Evolutionary conservation across 2,888 invertebrate species (phyloP).

Genomic region (Lasioglossum marginatum): DNA sequence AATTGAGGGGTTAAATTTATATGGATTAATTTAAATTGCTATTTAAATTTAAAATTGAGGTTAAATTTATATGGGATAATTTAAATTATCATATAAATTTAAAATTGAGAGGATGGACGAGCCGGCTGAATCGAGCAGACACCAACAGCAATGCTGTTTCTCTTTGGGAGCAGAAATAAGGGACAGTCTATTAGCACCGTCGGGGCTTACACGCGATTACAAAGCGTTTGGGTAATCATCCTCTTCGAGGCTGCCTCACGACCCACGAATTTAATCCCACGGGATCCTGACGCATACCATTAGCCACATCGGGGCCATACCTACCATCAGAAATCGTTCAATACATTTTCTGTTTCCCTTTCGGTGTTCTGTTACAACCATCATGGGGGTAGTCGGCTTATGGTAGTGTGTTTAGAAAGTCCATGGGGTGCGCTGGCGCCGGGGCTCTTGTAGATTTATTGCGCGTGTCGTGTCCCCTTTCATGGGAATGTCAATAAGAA

Average conservation of each 20-base stretch:
- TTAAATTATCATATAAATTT: too few species aligned
- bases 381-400: constrained; percentile 27
- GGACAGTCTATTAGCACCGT: not conserved
- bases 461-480: constrained; percentile 29
- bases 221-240: not conserved
- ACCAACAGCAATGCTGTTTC: not conserved
- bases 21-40: too few species aligned
- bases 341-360: constrained; percentile 52
- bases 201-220: not conserved
- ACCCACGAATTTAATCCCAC: constrained; percentile 37
- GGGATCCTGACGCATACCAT: constrained; percentile 18
- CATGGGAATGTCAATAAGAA: not conserved
- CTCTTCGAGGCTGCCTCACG: not conserved
- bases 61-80: too few species aligned
- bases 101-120: too few species aligned
- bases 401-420: constrained; percentile 12
- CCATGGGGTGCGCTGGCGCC: constrained; percentile 40
- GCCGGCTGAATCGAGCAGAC: not conserved
- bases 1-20: too few species aligned
- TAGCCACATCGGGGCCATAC: constrained; percentile 17
- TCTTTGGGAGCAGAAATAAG: not conserved
- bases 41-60: too few species aligned
- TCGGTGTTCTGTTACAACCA: constrained; percentile 54
- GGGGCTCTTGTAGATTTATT: constrained; percentile 38
- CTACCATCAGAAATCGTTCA: constrained; percentile 38